Evolutionary conservation across 2,113 vertebrate species (phyloP).

Genomic region (Vulpes ferrilata): DNA sequence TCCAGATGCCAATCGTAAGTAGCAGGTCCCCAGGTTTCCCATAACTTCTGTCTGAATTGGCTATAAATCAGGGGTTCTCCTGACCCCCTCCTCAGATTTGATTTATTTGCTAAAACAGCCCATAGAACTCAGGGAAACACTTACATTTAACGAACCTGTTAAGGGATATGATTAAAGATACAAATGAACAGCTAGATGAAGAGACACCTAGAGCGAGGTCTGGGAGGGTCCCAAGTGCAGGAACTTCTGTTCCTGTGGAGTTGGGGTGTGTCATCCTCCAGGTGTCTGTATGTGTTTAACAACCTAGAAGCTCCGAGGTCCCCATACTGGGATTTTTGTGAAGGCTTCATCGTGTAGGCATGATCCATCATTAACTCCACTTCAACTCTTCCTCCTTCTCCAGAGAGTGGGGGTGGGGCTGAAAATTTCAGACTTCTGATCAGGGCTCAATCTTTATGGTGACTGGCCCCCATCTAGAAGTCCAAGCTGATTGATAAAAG

Average conservation of each 20-base stretch:
- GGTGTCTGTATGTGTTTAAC: neutral
- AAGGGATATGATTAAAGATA: neutral
- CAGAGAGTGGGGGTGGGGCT: neutral
- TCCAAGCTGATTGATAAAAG: neutral
- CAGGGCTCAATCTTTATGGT: neutral
- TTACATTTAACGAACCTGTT: neutral
- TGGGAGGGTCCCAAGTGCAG: neutral
- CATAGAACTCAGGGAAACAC: neutral
- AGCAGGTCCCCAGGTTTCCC: neutral
- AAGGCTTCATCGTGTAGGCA: neutral
- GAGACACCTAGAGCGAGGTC: neutral
- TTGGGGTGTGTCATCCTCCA: neutral
- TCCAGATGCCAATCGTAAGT: neutral
- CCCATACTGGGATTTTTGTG: neutral
- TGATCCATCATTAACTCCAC: neutral
- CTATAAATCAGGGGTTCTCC: neutral
- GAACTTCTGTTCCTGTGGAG: neutral
- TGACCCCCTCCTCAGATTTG: neutral
- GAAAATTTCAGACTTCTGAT: neutral
- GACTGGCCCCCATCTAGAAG: neutral
- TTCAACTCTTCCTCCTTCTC: neutral
- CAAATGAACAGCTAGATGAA: neutral
- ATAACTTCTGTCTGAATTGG: neutral
- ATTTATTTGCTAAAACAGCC: neutral
- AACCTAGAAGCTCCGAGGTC: neutral